phyloP scores from a whole-genome alignment of 2,797 vertebrate genomes.

The Hybognathus amarus region DNA sequence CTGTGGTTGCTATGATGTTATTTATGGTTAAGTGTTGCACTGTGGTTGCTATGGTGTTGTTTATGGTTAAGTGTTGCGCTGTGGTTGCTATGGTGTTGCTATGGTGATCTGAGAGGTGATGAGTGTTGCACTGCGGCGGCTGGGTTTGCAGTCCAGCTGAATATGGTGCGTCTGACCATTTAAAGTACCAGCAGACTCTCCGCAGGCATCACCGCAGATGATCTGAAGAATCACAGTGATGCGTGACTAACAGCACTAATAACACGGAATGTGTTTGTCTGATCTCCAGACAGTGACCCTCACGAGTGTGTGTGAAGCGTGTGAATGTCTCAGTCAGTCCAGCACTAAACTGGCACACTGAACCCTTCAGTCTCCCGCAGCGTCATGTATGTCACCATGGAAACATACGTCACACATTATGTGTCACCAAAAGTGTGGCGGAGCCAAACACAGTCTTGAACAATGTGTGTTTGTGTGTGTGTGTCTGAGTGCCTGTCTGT shows the following conservation, averaged over 20 bases:
- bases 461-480: constrained; percentile 21
- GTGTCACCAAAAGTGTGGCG: constrained; percentile 1
- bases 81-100: too few relatives aligned
- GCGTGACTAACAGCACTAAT: neutral
- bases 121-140: too few relatives aligned
- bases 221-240: neutral
- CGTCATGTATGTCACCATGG: constrained; percentile 9
- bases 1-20: too few relatives aligned
- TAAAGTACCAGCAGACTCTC: neutral
- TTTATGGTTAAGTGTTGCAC: neutral
- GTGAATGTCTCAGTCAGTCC: constrained; percentile 22
- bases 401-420: constrained; percentile 29
- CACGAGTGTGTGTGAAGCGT: neutral
- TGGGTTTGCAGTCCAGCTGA: too few relatives aligned
- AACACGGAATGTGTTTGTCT: neutral
- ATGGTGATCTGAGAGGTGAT: neutral
- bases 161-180: neutral
- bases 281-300: neutral
- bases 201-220: neutral
- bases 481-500: neutral
- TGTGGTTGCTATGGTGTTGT: neutral
- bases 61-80: neutral
- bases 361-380: neutral
- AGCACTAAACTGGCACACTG: neutral
- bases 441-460: neutral